Evolutionary conservation across 2,888 invertebrate species (phyloP).

Genomic region (Ashinkailepas kermadecensis): DNA sequence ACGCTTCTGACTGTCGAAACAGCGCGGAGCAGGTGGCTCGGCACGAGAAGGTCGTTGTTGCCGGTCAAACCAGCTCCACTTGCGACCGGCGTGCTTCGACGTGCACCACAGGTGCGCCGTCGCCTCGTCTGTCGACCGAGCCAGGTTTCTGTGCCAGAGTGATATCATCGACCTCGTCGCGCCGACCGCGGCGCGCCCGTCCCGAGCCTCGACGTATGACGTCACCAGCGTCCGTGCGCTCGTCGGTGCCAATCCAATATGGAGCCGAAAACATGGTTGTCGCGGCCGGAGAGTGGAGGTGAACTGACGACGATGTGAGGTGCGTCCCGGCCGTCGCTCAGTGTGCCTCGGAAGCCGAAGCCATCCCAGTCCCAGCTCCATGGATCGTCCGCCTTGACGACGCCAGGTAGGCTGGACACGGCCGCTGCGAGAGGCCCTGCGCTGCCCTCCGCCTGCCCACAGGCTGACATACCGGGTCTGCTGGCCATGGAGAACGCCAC

Average conservation of each 20-base stretch:
- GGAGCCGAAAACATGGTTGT: background rate
- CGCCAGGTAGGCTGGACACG: background rate
- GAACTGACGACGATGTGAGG: background rate
- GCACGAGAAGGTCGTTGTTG: background rate
- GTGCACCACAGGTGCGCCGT: too few species aligned
- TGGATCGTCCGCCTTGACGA: background rate
- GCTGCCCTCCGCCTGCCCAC: too few species aligned
- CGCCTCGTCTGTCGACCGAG: background rate
- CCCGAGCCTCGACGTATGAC: background rate
- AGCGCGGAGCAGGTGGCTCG: background rate
- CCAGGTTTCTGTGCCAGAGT: background rate
- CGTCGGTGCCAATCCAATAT: slow-evolving; percentile 12
- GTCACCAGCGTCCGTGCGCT: background rate
- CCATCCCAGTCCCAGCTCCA: background rate
- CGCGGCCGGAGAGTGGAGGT: background rate
- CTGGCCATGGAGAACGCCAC: too few species aligned
- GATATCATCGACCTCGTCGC: background rate
- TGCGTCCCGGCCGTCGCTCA: background rate
- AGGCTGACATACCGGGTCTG: too few species aligned
- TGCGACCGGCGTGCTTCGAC: background rate
- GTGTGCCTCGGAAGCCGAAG: background rate
- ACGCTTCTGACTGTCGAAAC: background rate
- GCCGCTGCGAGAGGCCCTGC: too few species aligned
- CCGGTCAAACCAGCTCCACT: background rate
- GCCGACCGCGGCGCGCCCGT: background rate